Evolutionary conservation across 2,113 vertebrate genomes (phyloP).

Genomic region (Copsychus sechellarum): DNA sequence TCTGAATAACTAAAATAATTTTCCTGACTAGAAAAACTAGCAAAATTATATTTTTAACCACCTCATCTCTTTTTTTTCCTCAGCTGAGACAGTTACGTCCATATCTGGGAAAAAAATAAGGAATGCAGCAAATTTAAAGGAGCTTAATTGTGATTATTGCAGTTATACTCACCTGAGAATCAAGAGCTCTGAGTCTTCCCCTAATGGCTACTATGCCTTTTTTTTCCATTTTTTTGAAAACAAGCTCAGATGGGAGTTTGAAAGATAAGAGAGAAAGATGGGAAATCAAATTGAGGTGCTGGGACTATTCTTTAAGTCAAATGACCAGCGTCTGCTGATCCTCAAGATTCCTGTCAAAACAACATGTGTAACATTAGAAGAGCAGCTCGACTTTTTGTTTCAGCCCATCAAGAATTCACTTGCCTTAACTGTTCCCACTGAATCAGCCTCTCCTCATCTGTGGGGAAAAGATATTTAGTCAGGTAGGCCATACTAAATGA

Average conservation of each 20-base stretch:
- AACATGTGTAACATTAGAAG: fast-evolving
- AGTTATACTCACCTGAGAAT: not conserved
- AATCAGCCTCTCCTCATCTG: not conserved
- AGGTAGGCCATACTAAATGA: not conserved
- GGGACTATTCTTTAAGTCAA: not conserved
- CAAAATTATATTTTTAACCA: not conserved
- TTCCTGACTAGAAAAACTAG: not conserved
- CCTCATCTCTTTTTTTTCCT: not conserved
- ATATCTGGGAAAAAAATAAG: not conserved
- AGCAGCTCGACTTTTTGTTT: not conserved
- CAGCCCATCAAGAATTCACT: not conserved
- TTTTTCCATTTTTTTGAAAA: not conserved
- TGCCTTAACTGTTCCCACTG: not conserved
- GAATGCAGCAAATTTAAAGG: not conserved
- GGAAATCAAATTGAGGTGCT: not conserved
- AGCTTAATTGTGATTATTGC: not conserved
- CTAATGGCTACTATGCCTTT: not conserved
- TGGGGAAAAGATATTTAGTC: not conserved
- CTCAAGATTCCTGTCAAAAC: not conserved
- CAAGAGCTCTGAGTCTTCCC: not conserved
- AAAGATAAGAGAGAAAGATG: not conserved
- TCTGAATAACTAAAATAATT: not conserved
- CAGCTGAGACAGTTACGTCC: not conserved
- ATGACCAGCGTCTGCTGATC: not conserved
- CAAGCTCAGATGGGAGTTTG: not conserved